Evolutionary conservation across 2,888 invertebrate species (phyloP), one percentile per base, ranked within the genome.

Genomic region (Marronus borbonicus): DNA sequence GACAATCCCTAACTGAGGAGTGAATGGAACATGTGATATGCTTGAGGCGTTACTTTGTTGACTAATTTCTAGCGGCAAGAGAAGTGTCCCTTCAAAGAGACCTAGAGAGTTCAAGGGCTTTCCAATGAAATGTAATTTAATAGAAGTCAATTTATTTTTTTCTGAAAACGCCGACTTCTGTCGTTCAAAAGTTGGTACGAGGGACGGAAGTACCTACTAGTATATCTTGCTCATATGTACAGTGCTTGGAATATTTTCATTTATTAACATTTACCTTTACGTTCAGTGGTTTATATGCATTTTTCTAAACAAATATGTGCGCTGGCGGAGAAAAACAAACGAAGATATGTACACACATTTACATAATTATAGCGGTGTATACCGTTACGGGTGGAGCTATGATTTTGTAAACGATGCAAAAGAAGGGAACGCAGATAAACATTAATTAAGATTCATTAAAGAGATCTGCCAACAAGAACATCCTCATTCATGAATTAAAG

Each of bases 371-470:
- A 55, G 17, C 20, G 20, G 17, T 17, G 7, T 55, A 17, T 55
- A 17, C 17, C 20, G 55, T 20, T 55, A 17, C 55, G 17, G 10
- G 20, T 20, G 44, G 44, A 44, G 44, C 44, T 5, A 8, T 44
- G 8, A 44, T 44, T 44, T 0, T 31, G 31, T 31, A 44, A 44
- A 44, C 44, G 8, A 12, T 44, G 44, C n/a, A 55, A 8, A 55
- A 20, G 17, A 55, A n/a, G 8, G 2, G 0, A 55, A 20, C 17
- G 17, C 20, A 55, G 55, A 31, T 39, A 64, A 17, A 36, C 64
- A 17, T 64, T 64, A 64, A 36, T 64, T 64, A 64, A n/a, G n/a
- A 64, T 64, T 36, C 64, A 36, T 64, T 64, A 36, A 36, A 20
- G 36, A 36, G 17, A 64, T 39, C 36, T 17, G 64, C 17, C 39